phyloP scores from a whole-genome alignment of 2,888 invertebrate genomes.

The Drosophila anomelani region DNA sequence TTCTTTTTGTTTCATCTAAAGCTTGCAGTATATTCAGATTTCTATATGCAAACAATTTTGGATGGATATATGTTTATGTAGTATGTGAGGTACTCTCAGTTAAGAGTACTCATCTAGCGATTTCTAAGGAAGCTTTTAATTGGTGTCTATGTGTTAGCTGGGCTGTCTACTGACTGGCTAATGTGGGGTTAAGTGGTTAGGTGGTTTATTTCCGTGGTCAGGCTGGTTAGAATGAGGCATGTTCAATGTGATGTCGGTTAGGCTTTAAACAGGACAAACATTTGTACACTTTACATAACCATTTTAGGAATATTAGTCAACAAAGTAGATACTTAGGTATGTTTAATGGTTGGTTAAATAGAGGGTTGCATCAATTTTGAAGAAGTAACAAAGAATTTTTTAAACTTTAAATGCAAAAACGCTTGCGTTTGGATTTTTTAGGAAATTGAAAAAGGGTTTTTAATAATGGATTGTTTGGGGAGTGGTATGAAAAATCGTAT shows the following conservation, averaged over 20 bases:
- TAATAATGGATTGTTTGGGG: slow-evolving; percentile 3
- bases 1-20: neutral
- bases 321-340: slow-evolving; percentile 6
- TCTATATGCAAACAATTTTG: slow-evolving; percentile 43
- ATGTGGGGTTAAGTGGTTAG: slow-evolving; percentile 22
- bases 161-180: slow-evolving; percentile 30
- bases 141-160: slow-evolving; percentile 44
- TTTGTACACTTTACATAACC: slow-evolving; percentile 65
- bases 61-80: slow-evolving; percentile 8
- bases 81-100: slow-evolving; percentile 24
- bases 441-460: neutral
- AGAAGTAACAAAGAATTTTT: slow-evolving; percentile 13
- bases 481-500: slow-evolving; percentile 6
- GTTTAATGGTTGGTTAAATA: slow-evolving; percentile 24
- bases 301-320: slow-evolving; percentile 25
- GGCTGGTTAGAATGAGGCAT: slow-evolving; percentile 32
- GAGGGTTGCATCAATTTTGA: slow-evolving; percentile 32
- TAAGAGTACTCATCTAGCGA: slow-evolving; percentile 56
- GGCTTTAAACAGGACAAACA: slow-evolving; percentile 66
- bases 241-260: slow-evolving; percentile 45
- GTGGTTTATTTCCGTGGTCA: slow-evolving; percentile 12
- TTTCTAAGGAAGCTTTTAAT: slow-evolving; percentile 67
- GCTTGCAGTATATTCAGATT: slow-evolving; percentile 5
- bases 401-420: neutral
- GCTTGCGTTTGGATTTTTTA: slow-evolving; percentile 7